Evolutionary conservation across 1,140 invertebrate species (phyloP).

Genomic region (Intoshia linei): DNA sequence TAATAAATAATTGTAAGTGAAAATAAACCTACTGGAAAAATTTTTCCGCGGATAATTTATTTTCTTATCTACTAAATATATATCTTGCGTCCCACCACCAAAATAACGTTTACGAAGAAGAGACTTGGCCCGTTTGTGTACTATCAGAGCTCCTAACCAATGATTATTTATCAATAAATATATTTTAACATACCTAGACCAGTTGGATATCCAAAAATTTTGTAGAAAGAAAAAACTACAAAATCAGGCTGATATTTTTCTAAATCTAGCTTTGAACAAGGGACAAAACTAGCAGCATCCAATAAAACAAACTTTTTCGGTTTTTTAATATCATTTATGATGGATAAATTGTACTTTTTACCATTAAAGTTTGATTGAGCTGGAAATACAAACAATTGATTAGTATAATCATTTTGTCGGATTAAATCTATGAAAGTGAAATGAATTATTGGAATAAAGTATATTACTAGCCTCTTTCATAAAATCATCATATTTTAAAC

Average conservation of each 20-base stretch:
- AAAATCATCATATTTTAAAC: constrained; percentile 9
- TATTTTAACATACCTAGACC: constrained; percentile 25
- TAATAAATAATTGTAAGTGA: not conserved
- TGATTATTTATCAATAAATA: not conserved
- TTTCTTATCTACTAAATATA: constrained; percentile 34
- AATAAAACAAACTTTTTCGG: constrained; percentile 40
- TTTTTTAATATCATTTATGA: constrained; percentile 2
- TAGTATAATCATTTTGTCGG: no score
- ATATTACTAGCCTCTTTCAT: not conserved
- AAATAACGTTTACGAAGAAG: constrained; percentile 38
- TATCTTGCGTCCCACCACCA: constrained; percentile 58
- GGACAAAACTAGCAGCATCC: constrained; percentile 47
- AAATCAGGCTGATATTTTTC: constrained; percentile 42
- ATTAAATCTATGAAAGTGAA: no score
- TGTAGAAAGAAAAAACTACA: constrained; percentile 67
- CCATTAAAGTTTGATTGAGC: constrained; percentile 79
- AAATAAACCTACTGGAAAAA: constrained; percentile 27
- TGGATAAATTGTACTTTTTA: constrained; percentile 25
- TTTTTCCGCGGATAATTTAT: constrained; percentile 33
- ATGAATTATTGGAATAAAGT: no score
- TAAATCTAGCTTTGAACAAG: constrained; percentile 45
- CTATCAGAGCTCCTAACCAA: constrained; percentile 45
- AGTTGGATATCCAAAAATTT: constrained; percentile 84
- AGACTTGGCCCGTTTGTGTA: constrained; percentile 32
- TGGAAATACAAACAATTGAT: constrained; percentile 44